Evolutionary conservation across 2,797 vertebrate species (phyloP).

Genomic region (Bucorvus abyssinicus): DNA sequence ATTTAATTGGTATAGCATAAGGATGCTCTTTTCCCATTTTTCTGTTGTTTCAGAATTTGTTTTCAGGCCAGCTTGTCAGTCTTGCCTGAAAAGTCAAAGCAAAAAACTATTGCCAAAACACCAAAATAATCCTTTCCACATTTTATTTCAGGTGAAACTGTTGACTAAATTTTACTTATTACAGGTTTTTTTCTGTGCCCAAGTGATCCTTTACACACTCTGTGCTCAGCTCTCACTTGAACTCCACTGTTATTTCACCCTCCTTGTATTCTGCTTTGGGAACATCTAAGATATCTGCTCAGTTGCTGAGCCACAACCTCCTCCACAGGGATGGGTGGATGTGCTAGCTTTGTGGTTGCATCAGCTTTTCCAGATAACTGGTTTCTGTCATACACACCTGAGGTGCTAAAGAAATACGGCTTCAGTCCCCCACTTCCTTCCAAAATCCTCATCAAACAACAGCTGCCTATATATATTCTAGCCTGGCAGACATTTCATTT

Average conservation of each 20-base stretch:
- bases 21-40: not conserved
- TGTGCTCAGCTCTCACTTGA: not conserved
- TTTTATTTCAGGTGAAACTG: constrained; percentile 6
- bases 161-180: not conserved
- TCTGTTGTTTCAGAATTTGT: not conserved
- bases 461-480: not conserved
- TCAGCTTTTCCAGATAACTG: not conserved
- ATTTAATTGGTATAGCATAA: not conserved
- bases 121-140: not conserved
- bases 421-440: not conserved
- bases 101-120: not conserved
- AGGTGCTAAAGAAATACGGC: not conserved
- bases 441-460: not conserved
- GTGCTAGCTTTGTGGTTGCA: not conserved
- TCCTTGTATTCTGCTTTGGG: not conserved
- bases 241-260: not conserved
- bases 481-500: not conserved
- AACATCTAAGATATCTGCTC: not conserved
- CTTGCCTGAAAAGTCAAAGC: not conserved
- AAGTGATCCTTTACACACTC: not conserved
- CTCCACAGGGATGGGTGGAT: rapidly evolving
- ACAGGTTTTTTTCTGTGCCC: constrained; percentile 2
- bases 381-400: not conserved
- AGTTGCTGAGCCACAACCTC: rapidly evolving
- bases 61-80: not conserved